Evolutionary conservation across 2,888 invertebrate genomes (phyloP).

Genomic region (Nasonovia ribisnigri): DNA sequence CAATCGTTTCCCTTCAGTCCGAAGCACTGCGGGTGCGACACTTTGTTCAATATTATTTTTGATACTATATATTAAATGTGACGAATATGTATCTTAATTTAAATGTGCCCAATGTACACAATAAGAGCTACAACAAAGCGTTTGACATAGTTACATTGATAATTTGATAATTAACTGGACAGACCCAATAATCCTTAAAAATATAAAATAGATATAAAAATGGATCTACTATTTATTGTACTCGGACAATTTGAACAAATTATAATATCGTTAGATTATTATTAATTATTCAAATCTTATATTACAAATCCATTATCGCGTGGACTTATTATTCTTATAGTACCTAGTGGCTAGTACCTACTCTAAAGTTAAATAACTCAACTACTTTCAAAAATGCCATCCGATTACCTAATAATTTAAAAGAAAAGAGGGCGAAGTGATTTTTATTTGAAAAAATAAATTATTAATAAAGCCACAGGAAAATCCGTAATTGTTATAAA

Average conservation of each 20-base stretch:
- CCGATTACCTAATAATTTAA: background rate
- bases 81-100: background rate
- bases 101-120: background rate
- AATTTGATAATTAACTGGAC: background rate
- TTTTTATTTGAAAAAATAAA: background rate
- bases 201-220: background rate
- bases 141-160: conserved; percentile 6
- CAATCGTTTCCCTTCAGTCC: background rate
- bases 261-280: background rate
- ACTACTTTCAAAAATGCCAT: background rate
- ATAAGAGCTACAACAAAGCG: background rate
- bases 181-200: background rate
- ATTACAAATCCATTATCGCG: background rate
- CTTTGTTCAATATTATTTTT: background rate
- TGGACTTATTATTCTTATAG: background rate
- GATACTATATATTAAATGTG: too few species aligned
- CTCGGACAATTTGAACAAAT: background rate
- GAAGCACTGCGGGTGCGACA: background rate
- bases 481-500: background rate
- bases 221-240: background rate
- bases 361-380: background rate
- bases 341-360: background rate
- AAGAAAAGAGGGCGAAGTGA: too few species aligned
- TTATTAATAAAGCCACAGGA: background rate
- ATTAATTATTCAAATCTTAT: background rate